A percentile compares a stretch with the other conserved stretches of the same genome.
Conservation (phyloP, 2,888 invertebrate species). For the Zeuzera pyrina region DNA sequence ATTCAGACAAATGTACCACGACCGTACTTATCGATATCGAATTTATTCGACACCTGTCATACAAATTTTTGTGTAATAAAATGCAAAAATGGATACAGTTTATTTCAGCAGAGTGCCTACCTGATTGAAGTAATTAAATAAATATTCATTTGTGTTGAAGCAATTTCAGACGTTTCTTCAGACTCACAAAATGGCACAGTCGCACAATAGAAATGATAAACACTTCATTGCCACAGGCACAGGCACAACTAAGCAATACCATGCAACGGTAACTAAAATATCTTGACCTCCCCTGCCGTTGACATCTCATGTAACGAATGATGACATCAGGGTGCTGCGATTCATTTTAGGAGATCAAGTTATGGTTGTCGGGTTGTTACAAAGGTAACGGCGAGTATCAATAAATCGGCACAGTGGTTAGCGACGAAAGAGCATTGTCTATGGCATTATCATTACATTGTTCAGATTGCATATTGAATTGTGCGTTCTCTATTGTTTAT, state of each 20-base stretch:
- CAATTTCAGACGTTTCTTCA: conserved; percentile 29
- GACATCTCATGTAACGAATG: conserved; percentile 12
- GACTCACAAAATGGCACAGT: conserved; percentile 38
- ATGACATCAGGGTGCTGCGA: conserved; percentile 16
- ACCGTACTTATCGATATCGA: no score
- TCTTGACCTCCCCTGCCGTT: conserved; percentile 25
- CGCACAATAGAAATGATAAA: conserved; percentile 58
- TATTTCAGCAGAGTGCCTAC: no score
- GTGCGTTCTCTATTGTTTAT: conserved; percentile 67
- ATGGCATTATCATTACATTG: conserved; percentile 64
- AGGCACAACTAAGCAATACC: no score
- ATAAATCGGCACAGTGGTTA: conserved; percentile 67
- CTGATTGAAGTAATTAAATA: no score
- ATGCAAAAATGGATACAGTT: no score
- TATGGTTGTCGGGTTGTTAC: conserved; percentile 41
- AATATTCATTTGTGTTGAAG: no score
- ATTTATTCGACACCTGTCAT: no score
- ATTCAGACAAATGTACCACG: no score
- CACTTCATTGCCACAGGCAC: conserved; percentile 50
- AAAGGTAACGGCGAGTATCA: conserved; percentile 55
- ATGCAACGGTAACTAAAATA: conserved; percentile 21
- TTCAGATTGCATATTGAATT: conserved; percentile 68
- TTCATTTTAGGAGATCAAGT: conserved; percentile 29
- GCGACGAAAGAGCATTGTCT: conserved; percentile 68
- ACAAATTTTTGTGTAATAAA: no score